A percentile compares a stretch with the other conserved stretches of the same genome.
Conservation (phyloP, 2,888 invertebrate species). For the Leistus spinibarbis region DNA sequence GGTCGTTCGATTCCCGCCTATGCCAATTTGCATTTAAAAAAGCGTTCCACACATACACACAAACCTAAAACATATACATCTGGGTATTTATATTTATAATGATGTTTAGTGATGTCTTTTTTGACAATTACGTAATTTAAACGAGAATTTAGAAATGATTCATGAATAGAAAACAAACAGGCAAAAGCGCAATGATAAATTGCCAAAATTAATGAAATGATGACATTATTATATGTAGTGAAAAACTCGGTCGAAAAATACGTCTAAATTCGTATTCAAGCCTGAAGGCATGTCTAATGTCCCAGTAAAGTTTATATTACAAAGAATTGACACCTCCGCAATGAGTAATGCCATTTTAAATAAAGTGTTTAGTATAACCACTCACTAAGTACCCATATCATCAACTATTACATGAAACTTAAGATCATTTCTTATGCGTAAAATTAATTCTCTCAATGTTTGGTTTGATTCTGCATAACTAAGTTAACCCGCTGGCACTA, state of each 20-base stretch:
- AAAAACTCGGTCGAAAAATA: neutral
- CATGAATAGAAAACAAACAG: conserved; percentile 37
- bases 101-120: neutral
- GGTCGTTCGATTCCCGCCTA: no score
- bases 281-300: neutral
- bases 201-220: conserved; percentile 16
- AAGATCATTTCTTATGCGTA: no score
- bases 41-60: no score
- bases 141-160: conserved; percentile 33
- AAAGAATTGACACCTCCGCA: neutral
- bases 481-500: no score
- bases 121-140: conserved; percentile 27
- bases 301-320: neutral
- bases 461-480: no score
- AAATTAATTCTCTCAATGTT: no score
- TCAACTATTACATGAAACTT: neutral
- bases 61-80: no score
- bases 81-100: neutral
- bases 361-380: neutral
- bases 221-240: conserved; percentile 21
- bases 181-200: conserved; percentile 29
- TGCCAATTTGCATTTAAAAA: no score
- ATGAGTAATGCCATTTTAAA: neutral
- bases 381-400: neutral
- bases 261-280: neutral